Evolutionary conservation across 2,797 vertebrate genomes (phyloP).

Genomic region (Xiphorhynchus erythropygius): DNA sequence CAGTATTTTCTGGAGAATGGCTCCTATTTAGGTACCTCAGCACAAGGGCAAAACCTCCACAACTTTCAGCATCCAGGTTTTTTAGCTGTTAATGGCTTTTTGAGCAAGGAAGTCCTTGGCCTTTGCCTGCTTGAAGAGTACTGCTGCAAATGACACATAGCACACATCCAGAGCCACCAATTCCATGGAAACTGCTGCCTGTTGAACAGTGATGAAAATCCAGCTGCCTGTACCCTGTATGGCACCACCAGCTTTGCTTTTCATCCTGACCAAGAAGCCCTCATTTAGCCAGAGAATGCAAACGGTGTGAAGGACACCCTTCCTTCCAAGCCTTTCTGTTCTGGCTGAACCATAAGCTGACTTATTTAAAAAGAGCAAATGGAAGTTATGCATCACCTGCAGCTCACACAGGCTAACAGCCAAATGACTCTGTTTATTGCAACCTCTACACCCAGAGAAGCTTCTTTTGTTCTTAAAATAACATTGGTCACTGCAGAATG

Average conservation of each 20-base stretch:
- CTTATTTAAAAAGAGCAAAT: neutral
- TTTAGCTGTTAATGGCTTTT: neutral
- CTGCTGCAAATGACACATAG: neutral
- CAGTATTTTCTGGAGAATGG: neutral
- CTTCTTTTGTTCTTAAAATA: conserved; percentile 34
- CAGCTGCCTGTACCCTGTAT: neutral
- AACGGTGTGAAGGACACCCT: neutral
- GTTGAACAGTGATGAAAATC: neutral
- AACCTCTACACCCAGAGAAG: neutral
- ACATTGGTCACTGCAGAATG: neutral
- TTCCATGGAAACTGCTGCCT: neutral
- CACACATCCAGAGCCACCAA: neutral
- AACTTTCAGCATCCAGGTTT: neutral
- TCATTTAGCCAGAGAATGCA: neutral
- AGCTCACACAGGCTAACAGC: neutral
- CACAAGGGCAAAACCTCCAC: neutral
- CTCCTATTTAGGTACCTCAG: neutral
- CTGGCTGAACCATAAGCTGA: neutral
- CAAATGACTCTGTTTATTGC: conserved; percentile 8
- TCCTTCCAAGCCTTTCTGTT: neutral
- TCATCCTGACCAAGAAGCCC: neutral
- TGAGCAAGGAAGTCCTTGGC: neutral
- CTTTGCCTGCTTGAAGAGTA: neutral
- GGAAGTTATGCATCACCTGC: neutral
- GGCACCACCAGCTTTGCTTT: neutral